Percentiles rank a stretch among this genome's conserved stretches.
Evolutionary conservation across 1,140 invertebrate species (phyloP).

Genomic region (Papilio glaucus): DNA sequence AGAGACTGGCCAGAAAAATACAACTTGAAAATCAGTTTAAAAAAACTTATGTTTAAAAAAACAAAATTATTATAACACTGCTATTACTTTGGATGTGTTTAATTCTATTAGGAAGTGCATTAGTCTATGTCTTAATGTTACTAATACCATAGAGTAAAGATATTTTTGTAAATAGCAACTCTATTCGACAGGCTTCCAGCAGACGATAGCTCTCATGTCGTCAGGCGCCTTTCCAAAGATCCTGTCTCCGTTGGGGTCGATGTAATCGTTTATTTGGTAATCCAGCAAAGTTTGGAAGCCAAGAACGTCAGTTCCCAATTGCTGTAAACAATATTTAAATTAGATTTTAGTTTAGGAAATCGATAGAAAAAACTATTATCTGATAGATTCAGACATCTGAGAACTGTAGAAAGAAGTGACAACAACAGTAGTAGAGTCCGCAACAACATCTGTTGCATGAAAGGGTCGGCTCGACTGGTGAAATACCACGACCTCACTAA

Average conservation of each 20-base stretch:
- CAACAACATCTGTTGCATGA: no score
- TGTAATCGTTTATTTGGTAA: constrained; percentile 92
- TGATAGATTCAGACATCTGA: no score
- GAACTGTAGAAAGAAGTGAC: no score
- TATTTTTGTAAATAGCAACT: constrained; percentile 14
- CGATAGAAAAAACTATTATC: no score
- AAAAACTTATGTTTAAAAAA: neutral
- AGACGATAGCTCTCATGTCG: constrained; percentile 88
- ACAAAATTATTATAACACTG: neutral
- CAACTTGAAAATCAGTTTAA: neutral
- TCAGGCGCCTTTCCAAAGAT: constrained; percentile 90
- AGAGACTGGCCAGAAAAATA: neutral
- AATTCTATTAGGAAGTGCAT: constrained; percentile 31
- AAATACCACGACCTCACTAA: no score
- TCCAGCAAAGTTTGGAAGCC: constrained; percentile 90
- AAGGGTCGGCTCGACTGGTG: no score
- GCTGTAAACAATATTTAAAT: constrained; percentile 82
- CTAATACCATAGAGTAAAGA: constrained; percentile 31
- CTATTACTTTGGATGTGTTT: constrained; percentile 31
- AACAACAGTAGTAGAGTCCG: no score
- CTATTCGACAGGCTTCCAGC: constrained; percentile 86
- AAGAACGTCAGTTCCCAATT: constrained; percentile 91
- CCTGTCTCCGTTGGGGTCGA: constrained; percentile 87
- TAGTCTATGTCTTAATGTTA: constrained; percentile 4
- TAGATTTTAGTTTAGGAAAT: no score